Percentiles rank a stretch among this genome's conserved stretches.
Conservation (phyloP, 2,797 vertebrate species). For the Hirundo rustica region DNA sequence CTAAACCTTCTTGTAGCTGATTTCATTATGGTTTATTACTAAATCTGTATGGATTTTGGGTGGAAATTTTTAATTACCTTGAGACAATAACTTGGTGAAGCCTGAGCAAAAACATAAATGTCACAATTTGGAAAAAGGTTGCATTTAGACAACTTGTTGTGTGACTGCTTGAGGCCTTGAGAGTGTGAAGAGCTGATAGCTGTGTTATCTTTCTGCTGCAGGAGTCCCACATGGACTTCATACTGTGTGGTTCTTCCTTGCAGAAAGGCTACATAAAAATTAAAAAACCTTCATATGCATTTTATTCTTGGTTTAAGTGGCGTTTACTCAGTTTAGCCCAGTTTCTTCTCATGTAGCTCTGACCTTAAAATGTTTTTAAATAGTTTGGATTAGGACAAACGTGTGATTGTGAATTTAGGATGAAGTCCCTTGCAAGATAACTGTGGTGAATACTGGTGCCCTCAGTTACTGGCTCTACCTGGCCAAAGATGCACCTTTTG, state of each 20-base stretch:
- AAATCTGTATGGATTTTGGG: not conserved
- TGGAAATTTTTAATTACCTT: not conserved
- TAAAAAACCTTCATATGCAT: not conserved
- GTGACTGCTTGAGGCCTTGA: not conserved
- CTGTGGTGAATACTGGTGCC: not conserved
- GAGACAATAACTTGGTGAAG: not conserved
- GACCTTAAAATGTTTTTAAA: not conserved
- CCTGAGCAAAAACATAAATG: not conserved
- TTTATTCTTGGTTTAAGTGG: not conserved
- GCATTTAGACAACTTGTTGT: not conserved
- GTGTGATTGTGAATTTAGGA: not conserved
- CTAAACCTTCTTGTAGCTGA: not conserved
- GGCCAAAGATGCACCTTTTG: not conserved
- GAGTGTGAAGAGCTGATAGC: not conserved
- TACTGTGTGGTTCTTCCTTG: not conserved
- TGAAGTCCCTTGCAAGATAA: not conserved
- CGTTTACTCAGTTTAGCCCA: not conserved
- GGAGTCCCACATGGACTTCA: not conserved
- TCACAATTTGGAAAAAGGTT: not conserved
- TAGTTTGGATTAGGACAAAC: not conserved
- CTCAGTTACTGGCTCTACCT: not conserved
- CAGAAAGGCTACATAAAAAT: not conserved
- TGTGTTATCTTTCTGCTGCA: slow-evolving; percentile 3
- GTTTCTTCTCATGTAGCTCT: not conserved
- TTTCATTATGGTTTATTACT: not conserved